phyloP scores from a whole-genome alignment of 2,113 vertebrate genomes.

The Mesoclemmys tuberculata region DNA sequence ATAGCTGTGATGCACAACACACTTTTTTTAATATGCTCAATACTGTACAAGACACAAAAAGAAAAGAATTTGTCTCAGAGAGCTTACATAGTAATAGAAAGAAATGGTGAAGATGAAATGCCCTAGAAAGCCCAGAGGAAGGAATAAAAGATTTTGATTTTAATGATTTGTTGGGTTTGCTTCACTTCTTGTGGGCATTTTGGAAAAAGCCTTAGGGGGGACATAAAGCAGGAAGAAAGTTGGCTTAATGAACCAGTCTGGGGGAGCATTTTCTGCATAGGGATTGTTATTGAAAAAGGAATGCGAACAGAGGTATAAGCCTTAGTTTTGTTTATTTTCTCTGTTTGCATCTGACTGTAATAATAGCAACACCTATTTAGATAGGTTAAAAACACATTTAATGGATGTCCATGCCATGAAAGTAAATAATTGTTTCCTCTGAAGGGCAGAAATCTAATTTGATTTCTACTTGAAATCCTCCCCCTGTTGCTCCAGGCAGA shows the following conservation, averaged over 20 bases:
- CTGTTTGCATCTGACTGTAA: neutral
- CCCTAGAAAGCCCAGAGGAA: neutral
- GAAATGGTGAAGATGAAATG: neutral
- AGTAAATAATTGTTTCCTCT: neutral
- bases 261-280: neutral
- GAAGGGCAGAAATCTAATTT: neutral
- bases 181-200: neutral
- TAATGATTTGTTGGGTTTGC: slow-evolving; percentile 16
- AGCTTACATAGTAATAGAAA: neutral
- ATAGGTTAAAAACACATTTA: neutral
- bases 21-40: neutral
- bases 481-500: neutral
- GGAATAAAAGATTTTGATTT: neutral
- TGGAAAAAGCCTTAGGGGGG: neutral
- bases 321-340: neutral
- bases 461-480: neutral
- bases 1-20: too few species aligned
- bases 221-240: accelerated
- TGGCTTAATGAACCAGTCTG: neutral
- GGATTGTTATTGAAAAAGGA: neutral
- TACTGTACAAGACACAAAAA: slow-evolving; percentile 6
- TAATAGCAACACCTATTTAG: neutral
- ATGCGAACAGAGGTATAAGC: neutral
- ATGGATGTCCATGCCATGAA: neutral
- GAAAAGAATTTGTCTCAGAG: neutral